Evolutionary conservation across 2,113 vertebrate genomes (phyloP), one percentile per base, ranked within the genome.

Genomic region (Natator depressus): DNA sequence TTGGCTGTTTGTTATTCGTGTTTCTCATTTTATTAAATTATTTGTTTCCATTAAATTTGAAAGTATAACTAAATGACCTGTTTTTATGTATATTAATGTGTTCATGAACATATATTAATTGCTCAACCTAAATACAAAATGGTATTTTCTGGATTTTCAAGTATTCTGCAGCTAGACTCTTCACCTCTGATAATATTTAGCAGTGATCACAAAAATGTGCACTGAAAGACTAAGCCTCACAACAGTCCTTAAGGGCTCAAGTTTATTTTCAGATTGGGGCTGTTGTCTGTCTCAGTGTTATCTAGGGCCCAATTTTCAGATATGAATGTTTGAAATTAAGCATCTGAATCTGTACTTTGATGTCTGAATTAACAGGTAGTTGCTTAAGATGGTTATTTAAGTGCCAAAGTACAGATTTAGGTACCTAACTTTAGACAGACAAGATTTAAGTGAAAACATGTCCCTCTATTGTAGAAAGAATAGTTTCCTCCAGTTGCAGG

Each of bases 21-120:
- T 35, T 94, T 88, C 13, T 82, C 11, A n/a, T 11, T 79, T 82
- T 4, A 80, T 69, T 53, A 49, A 84, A n/a, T 12, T 46, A 6
- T 6, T 54, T 1, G 42, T 65, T 88, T 88, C 54, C 4, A 86
- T 57, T 38, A 2, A 38, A 91, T 85, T 89, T 95, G 47, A 6
- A 79, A 55, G 7, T 0, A 0, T 55, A 88, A 80, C 5, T 78
- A 53, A 91, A 6, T 5, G 3, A 6, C 47, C 11, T 46, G 0
- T 54, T 9, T 4, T 24, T 47, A 8, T 27, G 24, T 46, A 5
- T 49, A 69, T 78, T 78, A 27, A 5, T 78, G 10, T 78, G 93
- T 75, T 53, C 47, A 12, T 4, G 82, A 27, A 20, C 2, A 3
- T 54, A 38, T n/a, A 57, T 13, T 50, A 1, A 17, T 82, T 87